Evolutionary conservation across 23 tunicate species (phyloP), one percentile per base, ranked within the genome.

Genomic region (Styela clava): DNA sequence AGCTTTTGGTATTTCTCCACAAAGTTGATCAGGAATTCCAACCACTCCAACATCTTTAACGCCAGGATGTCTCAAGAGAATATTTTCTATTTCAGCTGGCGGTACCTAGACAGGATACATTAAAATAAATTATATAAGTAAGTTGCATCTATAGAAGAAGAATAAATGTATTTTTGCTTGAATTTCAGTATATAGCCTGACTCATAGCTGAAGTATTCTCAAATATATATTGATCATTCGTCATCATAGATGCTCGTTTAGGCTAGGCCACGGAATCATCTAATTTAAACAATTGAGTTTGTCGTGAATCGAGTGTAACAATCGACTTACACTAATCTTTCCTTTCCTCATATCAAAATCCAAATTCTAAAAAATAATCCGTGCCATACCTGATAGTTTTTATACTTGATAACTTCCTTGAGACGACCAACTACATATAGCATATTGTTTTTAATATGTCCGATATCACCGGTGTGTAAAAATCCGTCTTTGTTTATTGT

Each of bases 381-480:
- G 24, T 12, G n/a, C 21, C 29, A 29, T 2, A 85, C 89, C 83
- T 85, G 88, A 64, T 77, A 85, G 34, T 83, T 83, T 78, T 85
- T 85, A 25, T 79, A 80, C 72, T 88, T 88, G 82, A 88, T 88
- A 51, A 78, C 32, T 37, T 89, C 94, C 79, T 89, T 89, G 19
- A 84, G 26, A 21, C 94, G 64, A 73, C 80, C 94, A 26, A 84
- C 85, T 51, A 89, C 52, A 73, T 72, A 89, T 22, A 89, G 2
- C 28, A 27, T 35, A 1, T 82, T 85, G 52, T 62, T 19, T 79
- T 84, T 67, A 61, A 84, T 88, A 69, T 68, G 84, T 22, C 94
- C 94, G 20, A 89, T 85, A 79, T 89, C 94, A 1, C 94, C 94
- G 24, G 94, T 77, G 37, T 84, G 88, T 37, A 89, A 79, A 88